Evolutionary conservation across 2,797 vertebrate genomes (phyloP), one percentile per base, ranked within the genome.

Genomic region (Leptatherina wallacei): DNA sequence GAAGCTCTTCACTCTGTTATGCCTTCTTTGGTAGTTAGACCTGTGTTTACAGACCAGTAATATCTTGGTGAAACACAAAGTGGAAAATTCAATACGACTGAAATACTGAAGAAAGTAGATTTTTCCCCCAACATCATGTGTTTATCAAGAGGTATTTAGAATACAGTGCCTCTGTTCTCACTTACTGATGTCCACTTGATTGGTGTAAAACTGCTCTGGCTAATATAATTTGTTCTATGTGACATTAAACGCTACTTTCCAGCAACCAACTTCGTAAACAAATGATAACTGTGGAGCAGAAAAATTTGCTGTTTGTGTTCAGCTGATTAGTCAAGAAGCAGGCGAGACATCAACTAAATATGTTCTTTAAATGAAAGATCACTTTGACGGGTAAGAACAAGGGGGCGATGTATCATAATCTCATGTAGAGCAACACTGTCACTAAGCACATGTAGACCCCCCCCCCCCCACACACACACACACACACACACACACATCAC

Each of bases 51-150:
- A 27, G 33, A 32, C 29, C 62, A 20, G 29, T 42, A n/a, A 35
- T 27, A 76, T 22, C 63, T 47, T 14, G 30, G 18, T 76, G 55
- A 69, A 27, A 61, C 30, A 7, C 27, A 54, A 73, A 42, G 6
- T 69, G 61, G 59, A 47, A 77, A 59, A 65, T 30, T 61, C 36
- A 63, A 56, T 12, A 65, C 6, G 1, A 20, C 6, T 63, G 61
- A 38, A 69, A 49, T 57, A 22, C 29, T 54, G 24, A 54, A 10
- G 13, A 4, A 5, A 40, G 22, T 8, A 18, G 16, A 6, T 0
- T 12, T 51, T 40, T 56, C 20, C 32, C 0, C 5, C 29, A n/a
- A 56, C 40, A n/a, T 0, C 18, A 59, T 57, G 24, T 32, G 20
- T 47, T 72, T 29, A 68, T 54, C 18, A 49, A 51, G 24, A 71